Conservation (phyloP, 2,113 vertebrate species). For the Myrmecophaga tridactyla region DNA sequence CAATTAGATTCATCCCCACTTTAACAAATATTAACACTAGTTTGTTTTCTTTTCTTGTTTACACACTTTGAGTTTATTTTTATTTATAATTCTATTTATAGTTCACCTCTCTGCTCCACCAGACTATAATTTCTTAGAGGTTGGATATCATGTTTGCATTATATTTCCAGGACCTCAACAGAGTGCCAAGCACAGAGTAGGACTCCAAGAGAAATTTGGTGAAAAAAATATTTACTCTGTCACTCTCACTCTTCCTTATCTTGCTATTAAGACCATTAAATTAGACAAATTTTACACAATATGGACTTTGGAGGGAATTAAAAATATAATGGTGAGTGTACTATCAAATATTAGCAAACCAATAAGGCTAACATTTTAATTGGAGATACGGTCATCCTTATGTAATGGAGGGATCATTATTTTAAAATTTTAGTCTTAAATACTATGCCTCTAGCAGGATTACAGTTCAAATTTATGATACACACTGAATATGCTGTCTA, state of each 20-base stretch:
- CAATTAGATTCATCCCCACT: not conserved
- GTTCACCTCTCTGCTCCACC: not conserved
- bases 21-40: not conserved
- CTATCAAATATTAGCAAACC: not conserved
- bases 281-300: not conserved
- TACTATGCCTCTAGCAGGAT: not conserved
- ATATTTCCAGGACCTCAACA: not conserved
- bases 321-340: not conserved
- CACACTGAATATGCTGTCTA: slow-evolving; percentile 3
- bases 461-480: not conserved
- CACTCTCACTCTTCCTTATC: not conserved
- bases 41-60: slow-evolving; percentile 9
- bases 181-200: not conserved
- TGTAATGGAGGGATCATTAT: not conserved
- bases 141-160: not conserved
- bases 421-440: slow-evolving; percentile 25
- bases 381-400: not conserved
- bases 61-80: not conserved
- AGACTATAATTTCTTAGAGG: not conserved
- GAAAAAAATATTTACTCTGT: not conserved
- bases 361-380: not conserved
- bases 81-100: not conserved
- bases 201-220: not conserved
- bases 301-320: not conserved
- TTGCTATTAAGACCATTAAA: slow-evolving; percentile 16